Evolutionary conservation across 1,140 invertebrate species (phyloP), one percentile per base, ranked within the genome.

Genomic region (Scaptomyza hsui): DNA sequence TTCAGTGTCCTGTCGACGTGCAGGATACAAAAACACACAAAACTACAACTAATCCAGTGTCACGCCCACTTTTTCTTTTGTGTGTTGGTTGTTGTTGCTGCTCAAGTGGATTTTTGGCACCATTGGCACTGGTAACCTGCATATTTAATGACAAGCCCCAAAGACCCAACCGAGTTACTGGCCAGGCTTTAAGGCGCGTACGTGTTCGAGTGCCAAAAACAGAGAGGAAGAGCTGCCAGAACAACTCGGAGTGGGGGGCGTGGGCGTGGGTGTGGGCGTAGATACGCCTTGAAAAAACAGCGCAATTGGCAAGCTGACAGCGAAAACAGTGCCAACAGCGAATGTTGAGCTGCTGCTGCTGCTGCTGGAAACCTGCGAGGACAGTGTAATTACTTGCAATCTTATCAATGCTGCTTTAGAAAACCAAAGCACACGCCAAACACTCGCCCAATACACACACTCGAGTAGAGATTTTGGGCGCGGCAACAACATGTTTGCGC

Each of bases 81-180:
- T 37, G 26, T 29, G 6, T 10, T n/a, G 3, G 3, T 3, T 37
- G 32, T 37, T 37, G 32, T 80, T 77, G 61, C 37, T 47, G 51
- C 29, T 67, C 56, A 61, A 86, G 82, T 89, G 78, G 78, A 88
- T 88, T 89, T 73, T 82, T 88, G 83, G 83, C 83, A 89, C 74
- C 86, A 75, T 82, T 86, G 86, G 86, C 86, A 89, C 86, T 89
- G 72, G 61, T 89, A 89, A 89, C 86, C 86, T 89, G 86, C 88
- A 89, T 89, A 86, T 85, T 89, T 89, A 89, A 89, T 89, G 86
- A 86, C 78, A 75, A 81, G 65, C 60, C 39, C 32, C 2, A 37
- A 37, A 37, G n/a, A 37, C 12, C 12, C 12, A 12, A 37, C 32
- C 32, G 12, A 37, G 32, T n/a, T 37, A 12, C 3, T 18, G 4